Base-by-base conservation (phyloP, 1,140 invertebrate species). In the Drosophila subpulchrella region DNA sequence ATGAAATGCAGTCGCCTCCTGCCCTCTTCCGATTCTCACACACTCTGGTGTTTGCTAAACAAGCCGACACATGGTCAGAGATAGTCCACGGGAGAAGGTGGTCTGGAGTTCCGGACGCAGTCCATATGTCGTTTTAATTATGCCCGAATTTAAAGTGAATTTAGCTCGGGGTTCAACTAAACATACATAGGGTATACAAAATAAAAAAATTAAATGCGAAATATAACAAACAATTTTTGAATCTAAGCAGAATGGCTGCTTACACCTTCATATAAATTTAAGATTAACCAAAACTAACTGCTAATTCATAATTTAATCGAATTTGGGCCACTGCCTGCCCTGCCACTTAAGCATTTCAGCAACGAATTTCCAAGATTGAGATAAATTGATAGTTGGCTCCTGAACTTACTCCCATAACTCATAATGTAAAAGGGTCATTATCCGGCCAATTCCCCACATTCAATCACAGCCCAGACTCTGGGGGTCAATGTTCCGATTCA, bases 401-500 rank as follows among this genome's bases (percentile, higher is more conserved):
- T 36, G 20, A 47, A 36, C 41, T 56, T 34, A 32, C 57, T 51
- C 57, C 54, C 63, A 75, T 63, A 86, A 57, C 65, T 66, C 55
- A 74, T 78, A 76, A 75, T 54, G 47, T 54, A 71, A 86, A 88
- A 75, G 83, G 78, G 75, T 86, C 83, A 81, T 65, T 81, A 81
- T 47, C 62, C 78, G 57, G 44, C 55, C 54, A 74, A 73, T 57
- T 68, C 62, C 62, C 47, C 54, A 41, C 50, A 55, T 76, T 58
- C 41, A 67, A 76, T 57, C 53, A 59, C 24, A 41, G 15, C 54
- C 24, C 53, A 75, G 71, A 48, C 51, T 36, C 44, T 48, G 51
- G 57, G 71, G 83, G 83, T 88, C 83, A 88, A 89, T 80, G 84
- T 84, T 61, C 83, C 84, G 51, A 77, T 89, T 89, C 89, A 73